Conservation (phyloP, 2,888 invertebrate genomes). For the Sinotaia quadrata region DNA sequence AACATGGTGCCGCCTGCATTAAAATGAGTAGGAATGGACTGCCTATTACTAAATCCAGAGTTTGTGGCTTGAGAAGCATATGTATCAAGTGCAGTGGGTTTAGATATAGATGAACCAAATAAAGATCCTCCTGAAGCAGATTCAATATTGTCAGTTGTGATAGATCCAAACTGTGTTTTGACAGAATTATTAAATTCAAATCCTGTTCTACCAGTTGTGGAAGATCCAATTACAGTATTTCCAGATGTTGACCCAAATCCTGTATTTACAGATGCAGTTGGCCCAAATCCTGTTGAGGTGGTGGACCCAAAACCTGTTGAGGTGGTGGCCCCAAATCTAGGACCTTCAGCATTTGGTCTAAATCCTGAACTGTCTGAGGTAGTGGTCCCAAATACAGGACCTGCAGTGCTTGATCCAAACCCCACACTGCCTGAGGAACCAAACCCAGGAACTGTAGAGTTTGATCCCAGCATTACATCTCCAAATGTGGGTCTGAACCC, state of each 20-base stretch:
- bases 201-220: conserved; percentile 20
- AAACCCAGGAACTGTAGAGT: too few relatives aligned
- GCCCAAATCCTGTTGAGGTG: conserved; percentile 27
- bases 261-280: conserved; percentile 14
- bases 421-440: not conserved
- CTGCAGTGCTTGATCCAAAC: not conserved
- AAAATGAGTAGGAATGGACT: not conserved
- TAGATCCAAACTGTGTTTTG: conserved; percentile 15
- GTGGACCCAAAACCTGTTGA: too few relatives aligned
- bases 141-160: conserved; percentile 13
- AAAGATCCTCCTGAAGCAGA: conserved; percentile 7
- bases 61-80: not conserved
- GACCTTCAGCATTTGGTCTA: not conserved
- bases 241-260: conserved; percentile 18
- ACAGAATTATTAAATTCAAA: conserved; percentile 17
- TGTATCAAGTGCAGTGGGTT: not conserved
- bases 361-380: not conserved
- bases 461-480: too few relatives aligned
- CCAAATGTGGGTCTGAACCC: too few relatives aligned
- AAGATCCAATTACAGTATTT: conserved; percentile 14
- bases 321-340: not conserved
- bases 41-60: not conserved
- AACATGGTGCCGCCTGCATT: not conserved
- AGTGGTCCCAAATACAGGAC: not conserved
- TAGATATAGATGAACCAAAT: too few relatives aligned